Base-by-base conservation (phyloP, 2,113 vertebrate genomes). In the Coturnix japonica region DNA sequence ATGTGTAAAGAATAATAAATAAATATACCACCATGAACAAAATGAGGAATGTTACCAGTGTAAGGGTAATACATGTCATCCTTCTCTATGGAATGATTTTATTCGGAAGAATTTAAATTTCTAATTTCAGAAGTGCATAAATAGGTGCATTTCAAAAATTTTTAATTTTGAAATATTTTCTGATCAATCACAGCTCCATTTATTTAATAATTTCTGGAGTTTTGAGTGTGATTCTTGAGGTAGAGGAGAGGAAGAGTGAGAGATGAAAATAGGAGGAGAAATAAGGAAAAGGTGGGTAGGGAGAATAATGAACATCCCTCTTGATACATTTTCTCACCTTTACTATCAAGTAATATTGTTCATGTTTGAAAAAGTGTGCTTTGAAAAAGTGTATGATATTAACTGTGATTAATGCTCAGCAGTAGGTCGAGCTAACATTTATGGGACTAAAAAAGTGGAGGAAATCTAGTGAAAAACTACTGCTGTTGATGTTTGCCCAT, bases 401-500 rank as follows among this genome's bases (percentile, higher is more conserved):
- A 84, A 73, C 70, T 59, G 78, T 81, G 89, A 89, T 95, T 92
- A 93, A 83, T 54, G 43, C 89, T 93, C 81, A 90, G 64, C 81
- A 89, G 89, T 93, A 95, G 66, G 86, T 79, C 33, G 49, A 86
- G 13, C 6, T 90, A 92, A 85, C 47, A 49, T 51, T 93, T 91
- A 41, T 4, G 31, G 15, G 46, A 57, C 43, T 59, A 44, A 79
- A 85, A 61, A 57, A 87, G 72, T 37, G 6, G 1, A 14, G 75
- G 37, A 91, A 93, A 87, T 81, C 4, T 70, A 75, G 37, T 46
- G 67, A 85, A 93, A 92, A 92, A 69, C 10, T 70, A 46, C 89
- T 85, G 63, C 13, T 76, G 87, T 43, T 81, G 71, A 85, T 94
- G 92, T 59, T 47, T 85, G 75, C 89, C 81, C 11, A 2, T 73